Percentiles rank a stretch among this genome's conserved stretches.
These are phyloP conservation scores for Aleadryas rufinucha DNA, from an alignment of 2,113 vertebrate genomes.

Conservation along the genomic window DNA sequence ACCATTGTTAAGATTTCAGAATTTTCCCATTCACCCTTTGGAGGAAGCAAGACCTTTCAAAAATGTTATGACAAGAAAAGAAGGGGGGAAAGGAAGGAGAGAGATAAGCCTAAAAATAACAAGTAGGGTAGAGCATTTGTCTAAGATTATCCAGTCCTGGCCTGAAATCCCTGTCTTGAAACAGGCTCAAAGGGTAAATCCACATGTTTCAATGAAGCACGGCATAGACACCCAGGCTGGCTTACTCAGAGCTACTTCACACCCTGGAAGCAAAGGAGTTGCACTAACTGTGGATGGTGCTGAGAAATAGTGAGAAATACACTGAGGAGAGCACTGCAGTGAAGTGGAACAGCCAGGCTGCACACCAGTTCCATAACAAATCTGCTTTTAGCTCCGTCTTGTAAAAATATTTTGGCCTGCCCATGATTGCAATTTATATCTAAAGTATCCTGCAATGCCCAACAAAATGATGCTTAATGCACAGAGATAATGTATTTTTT, in stretches of 20 bases:
- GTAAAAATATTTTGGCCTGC: background rate
- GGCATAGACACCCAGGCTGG: rapidly evolving
- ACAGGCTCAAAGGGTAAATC: background rate
- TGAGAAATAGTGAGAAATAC: background rate
- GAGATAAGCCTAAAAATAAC: background rate
- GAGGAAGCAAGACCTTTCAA: background rate
- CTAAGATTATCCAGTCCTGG: background rate
- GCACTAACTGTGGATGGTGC: background rate
- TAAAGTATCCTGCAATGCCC: background rate
- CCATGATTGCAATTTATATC: background rate
- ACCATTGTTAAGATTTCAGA: background rate
- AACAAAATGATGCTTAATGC: background rate
- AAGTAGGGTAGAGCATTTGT: background rate
- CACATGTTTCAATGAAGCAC: background rate
- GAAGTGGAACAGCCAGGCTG: background rate
- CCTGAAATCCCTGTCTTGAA: background rate
- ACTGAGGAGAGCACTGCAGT: background rate
- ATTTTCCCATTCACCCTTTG: background rate
- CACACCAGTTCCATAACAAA: background rate
- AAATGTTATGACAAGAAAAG: background rate
- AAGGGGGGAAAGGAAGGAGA: background rate
- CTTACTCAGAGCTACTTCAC: background rate
- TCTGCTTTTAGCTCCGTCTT: background rate
- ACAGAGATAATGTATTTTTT: background rate
- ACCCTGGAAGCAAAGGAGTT: background rate